A percentile compares a stretch with the other conserved stretches of the same genome.
phyloP scores from a whole-genome alignment of 1,140 invertebrate genomes.

The Pygmarrhopalites habei region DNA sequence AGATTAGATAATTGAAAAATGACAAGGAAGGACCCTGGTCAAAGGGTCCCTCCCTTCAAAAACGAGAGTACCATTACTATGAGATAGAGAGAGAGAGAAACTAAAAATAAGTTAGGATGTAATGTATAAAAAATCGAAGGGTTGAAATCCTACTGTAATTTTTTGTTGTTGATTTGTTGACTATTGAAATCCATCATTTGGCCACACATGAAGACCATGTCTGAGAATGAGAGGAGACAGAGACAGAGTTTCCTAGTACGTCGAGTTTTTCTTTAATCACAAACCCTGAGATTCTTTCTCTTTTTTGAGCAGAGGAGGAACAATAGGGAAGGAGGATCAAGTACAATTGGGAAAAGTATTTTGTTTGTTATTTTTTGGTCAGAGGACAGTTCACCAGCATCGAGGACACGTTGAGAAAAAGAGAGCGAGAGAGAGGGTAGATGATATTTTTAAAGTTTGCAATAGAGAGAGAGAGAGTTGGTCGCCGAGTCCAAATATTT shows the following conservation, averaged over 20 bases:
- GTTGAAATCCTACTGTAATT: slow-evolving; percentile 29
- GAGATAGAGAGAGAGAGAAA: neutral
- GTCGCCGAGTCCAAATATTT: neutral
- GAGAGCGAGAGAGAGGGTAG: too few species aligned
- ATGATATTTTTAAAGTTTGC: too few species aligned
- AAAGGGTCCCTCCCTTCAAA: too few species aligned
- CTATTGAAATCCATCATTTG: slow-evolving; percentile 16
- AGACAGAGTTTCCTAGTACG: slow-evolving; percentile 15
- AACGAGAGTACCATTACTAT: neutral
- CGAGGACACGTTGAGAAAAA: neutral
- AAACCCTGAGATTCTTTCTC: slow-evolving; percentile 22
- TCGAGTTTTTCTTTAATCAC: slow-evolving; percentile 12
- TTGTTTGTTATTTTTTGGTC: neutral
- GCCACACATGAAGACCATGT: slow-evolving; percentile 20
- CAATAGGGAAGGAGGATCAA: slow-evolving; percentile 5
- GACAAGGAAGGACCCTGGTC: too few species aligned
- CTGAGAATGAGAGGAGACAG: slow-evolving; percentile 21
- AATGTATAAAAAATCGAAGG: slow-evolving; percentile 2
- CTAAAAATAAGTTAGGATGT: slow-evolving; percentile 3
- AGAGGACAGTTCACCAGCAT: slow-evolving; percentile 5
- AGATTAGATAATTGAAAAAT: too few species aligned
- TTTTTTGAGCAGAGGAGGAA: too few species aligned
- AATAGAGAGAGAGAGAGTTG: too few species aligned
- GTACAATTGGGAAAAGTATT: neutral
- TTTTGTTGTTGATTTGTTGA: slow-evolving; percentile 15